Base-by-base conservation (phyloP, 2,797 vertebrate species). In the Danio jaintianensis region DNA sequence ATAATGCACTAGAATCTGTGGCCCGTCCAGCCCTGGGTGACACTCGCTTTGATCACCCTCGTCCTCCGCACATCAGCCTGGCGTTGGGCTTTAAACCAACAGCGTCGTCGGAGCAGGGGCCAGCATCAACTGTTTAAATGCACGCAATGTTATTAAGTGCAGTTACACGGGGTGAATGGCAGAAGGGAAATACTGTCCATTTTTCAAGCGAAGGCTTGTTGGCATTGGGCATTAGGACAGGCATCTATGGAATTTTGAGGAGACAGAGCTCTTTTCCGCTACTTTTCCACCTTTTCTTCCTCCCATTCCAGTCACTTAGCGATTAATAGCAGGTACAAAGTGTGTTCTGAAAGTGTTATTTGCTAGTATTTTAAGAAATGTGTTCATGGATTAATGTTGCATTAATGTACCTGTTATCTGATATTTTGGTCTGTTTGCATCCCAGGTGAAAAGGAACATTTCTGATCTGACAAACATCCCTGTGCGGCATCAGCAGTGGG, bases 381-480 rank as follows among this genome's bases (percentile, higher is more conserved):
- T 58, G 5, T 43, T 71, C 12, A 52, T 59, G 50, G 36, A 11
- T 12, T 20, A 4, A 2, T 70, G 56, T 83, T 16, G 63, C 85
- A 79, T 64, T 43, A 8, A 75, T 88, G 36, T 61, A 15, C 20
- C 6, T 53, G 6, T 63, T 58, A 56, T 74, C 55, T 69, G 4
- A 50, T 74, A 11, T 22, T 38, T 74, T 12, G 79, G 16, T 53
- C 50, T 79, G 6, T 69, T 85, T 2, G 29, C 82, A 4, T 89
- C 64, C 86, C 85, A 99, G 98, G 98, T 99, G 68, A 99, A 99
- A 86, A 91, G 97, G 87, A 99, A 99, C 83, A 90, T 99, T 75
- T 99, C 96, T 86, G 98, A 99, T 90, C 93, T 99, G 90, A 99
- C 97, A 11, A 99, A 98, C 87, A 99, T 99, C 91, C 97, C 96